Evolutionary conservation across 2,113 vertebrate species (phyloP).

Genomic region (Campylomormyrus tamandua): DNA sequence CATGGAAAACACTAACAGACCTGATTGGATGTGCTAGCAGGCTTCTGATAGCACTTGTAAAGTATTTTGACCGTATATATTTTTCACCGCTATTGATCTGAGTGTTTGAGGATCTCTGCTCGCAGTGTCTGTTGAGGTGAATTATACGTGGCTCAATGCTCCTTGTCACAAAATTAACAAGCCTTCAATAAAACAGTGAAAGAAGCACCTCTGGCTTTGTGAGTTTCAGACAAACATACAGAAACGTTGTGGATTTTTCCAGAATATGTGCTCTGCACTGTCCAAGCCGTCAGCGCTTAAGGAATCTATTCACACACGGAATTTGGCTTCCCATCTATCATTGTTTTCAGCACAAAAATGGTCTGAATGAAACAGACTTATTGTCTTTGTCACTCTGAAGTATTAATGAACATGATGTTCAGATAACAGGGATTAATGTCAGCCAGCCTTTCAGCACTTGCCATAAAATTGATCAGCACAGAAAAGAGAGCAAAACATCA

Average conservation of each 20-base stretch:
- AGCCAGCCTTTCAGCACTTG: not conserved
- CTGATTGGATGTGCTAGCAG: constrained; percentile 61
- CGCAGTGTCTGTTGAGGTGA: not conserved
- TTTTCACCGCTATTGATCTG: constrained; percentile 40
- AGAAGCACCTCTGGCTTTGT: not conserved
- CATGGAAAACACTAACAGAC: constrained; percentile 48
- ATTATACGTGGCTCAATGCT: not conserved
- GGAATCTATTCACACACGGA: not conserved
- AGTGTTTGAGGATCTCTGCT: constrained; percentile 22
- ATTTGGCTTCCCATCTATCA: not conserved
- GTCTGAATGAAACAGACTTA: not conserved
- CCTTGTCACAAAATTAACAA: not conserved
- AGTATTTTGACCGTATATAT: constrained; percentile 45
- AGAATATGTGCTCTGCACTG: not conserved
- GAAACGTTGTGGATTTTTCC: not conserved
- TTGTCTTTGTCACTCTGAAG: not conserved
- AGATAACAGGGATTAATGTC: not conserved
- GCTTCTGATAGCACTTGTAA: constrained; percentile 26
- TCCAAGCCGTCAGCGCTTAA: not conserved
- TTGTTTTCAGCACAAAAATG: not conserved
- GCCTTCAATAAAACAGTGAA: not conserved
- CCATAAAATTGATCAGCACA: constrained; percentile 9
- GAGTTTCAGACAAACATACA: not conserved
- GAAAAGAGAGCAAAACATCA: not conserved
- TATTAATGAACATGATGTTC: not conserved